Evolutionary conservation across 2,888 invertebrate species (phyloP).

Genomic region (Acanthopleura granulata): DNA sequence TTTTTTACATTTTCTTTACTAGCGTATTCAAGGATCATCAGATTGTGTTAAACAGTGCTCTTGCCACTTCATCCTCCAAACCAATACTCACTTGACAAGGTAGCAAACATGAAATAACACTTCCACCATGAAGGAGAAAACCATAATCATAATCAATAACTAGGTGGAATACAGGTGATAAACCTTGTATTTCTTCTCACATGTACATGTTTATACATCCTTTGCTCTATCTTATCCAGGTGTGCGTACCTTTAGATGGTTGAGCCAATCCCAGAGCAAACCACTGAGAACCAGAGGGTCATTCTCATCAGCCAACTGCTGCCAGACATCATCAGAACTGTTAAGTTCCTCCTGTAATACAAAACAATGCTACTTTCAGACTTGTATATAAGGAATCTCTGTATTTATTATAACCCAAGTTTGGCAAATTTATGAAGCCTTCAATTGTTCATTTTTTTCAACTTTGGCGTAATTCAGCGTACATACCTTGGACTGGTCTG

Average conservation of each 20-base stretch:
- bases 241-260: slow-evolving; percentile 75
- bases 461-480: no score
- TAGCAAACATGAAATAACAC: no score
- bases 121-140: no score
- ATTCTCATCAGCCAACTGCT: slow-evolving; percentile 77
- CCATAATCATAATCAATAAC: no score
- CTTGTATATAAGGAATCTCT: not conserved
- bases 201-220: not conserved
- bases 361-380: not conserved
- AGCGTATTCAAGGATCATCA: no score
- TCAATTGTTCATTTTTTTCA: not conserved
- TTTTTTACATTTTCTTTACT: no score
- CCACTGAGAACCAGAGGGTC: slow-evolving; percentile 75
- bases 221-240: not conserved
- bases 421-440: not conserved
- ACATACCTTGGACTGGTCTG: no score
- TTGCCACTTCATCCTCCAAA: no score
- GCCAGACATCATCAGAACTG: slow-evolving; percentile 78
- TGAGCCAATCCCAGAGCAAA: slow-evolving; percentile 83
- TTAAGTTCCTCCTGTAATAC: slow-evolving; percentile 74
- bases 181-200: no score
- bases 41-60: no score
- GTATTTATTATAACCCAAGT: not conserved
- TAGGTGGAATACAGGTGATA: no score
- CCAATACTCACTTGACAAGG: no score